Base-by-base conservation (phyloP, 2,888 invertebrate species). In the Mythimna impura region DNA sequence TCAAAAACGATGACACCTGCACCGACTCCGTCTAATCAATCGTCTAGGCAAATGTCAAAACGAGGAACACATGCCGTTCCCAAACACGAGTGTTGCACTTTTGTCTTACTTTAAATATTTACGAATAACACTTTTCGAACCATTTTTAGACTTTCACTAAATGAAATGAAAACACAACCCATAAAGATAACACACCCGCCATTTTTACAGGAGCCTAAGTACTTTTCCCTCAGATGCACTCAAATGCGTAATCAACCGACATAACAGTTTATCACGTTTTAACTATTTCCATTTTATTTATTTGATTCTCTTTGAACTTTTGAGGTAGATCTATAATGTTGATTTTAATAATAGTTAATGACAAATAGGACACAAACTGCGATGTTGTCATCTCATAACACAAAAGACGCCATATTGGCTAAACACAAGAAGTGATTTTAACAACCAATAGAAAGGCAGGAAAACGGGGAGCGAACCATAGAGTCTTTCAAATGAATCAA, bases 301-400 rank as follows among this genome's bases (percentile, higher is more conserved):
- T 91, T 78, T 80, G 85, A 90, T 86, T 91, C 86, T 94, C 91
- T 94, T 94, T 93, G 92, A 93, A 94, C 88, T 86, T 88, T 81
- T 93, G 94, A 95, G 94, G 94, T 94, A 94, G 94, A 88, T 93
- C 88, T 89, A 88, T 90, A 90, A 86, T 84, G 86, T 90, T 87
- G 87, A 91, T 88, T 92, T 87, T 87, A 91, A 90, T 90, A 90
- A 88, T 87, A 90, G 89, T 78, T 87, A 90, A 91, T 92, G 93
- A 95, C 93, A 94, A 95, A 92, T 93, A 91, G 91, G 90, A 91
- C 94, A 94, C 95, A 94, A 96, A 95, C 93, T 96, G 94, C 95
- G 95, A 96, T 96, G 96, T 96, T 96, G 96, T 96, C 96, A 96
- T 96, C 95, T 95, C 94, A 95, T 93, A 96, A 96, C 95, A 96